These are phyloP conservation scores for Chunga burmeisteri DNA, from an alignment of 2,113 vertebrate species.

Conservation along the genomic window DNA sequence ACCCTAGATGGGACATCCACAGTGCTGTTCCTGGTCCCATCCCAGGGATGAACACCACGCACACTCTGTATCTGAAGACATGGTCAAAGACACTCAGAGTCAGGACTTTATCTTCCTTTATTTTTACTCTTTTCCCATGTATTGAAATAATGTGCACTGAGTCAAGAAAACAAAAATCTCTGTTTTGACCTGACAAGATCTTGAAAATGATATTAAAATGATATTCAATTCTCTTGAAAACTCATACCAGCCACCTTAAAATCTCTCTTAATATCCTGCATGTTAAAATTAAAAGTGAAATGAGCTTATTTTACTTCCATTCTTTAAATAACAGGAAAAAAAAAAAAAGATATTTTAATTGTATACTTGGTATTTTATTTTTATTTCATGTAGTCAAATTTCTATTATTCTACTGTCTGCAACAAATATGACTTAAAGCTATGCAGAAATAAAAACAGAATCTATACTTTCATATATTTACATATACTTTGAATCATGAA, in stretches of 20 bases:
- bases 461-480: not conserved
- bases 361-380: not conserved
- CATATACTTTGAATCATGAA: not conserved
- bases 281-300: not conserved
- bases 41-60: not conserved
- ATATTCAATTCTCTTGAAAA: not conserved
- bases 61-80: not conserved
- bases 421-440: not conserved
- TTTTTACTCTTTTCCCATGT: not conserved
- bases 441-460: not conserved
- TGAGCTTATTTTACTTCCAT: not conserved
- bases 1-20: not conserved
- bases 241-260: not conserved
- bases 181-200: not conserved
- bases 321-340: not conserved
- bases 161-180: not conserved
- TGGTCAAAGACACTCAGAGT: not conserved
- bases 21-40: no score
- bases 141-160: not conserved
- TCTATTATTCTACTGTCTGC: not conserved
- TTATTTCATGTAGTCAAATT: not conserved
- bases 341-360: not conserved
- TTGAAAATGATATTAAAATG: not conserved
- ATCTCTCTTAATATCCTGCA: not conserved
- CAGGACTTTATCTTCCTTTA: not conserved